Percentiles rank a stretch among this genome's conserved stretches.
phyloP scores from a whole-genome alignment of 1,140 invertebrate genomes.

The Aphis craccivora region DNA sequence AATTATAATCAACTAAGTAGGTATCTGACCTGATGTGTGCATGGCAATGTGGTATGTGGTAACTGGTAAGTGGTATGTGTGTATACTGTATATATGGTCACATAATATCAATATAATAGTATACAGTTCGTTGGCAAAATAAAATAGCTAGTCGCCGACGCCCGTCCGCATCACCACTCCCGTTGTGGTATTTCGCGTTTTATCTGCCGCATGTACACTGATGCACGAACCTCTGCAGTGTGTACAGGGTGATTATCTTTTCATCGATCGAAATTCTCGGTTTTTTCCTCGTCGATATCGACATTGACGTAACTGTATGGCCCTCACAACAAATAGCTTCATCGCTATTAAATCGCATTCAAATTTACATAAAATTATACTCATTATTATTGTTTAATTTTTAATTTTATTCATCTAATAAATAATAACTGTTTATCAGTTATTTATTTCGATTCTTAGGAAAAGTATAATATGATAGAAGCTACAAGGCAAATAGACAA shows the following conservation, averaged over 20 bases:
- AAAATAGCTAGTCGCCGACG: not conserved
- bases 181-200: not conserved
- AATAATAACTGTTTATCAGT: not conserved
- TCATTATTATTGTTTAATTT: not conserved
- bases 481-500: not conserved
- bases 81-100: not conserved
- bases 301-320: too few relatives aligned
- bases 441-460: not conserved
- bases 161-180: not conserved
- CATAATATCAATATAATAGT: not conserved
- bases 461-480: not conserved
- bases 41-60: not conserved
- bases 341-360: not conserved
- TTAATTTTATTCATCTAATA: not conserved
- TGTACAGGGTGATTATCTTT: not conserved
- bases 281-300: not conserved
- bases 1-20: not conserved
- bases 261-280: not conserved
- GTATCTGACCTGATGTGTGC: not conserved
- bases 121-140: not conserved
- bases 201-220: not conserved
- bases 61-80: not conserved
- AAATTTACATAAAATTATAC: not conserved
- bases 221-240: not conserved
- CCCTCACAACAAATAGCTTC: too few relatives aligned